These are phyloP conservation scores for Actinostola sp. DNA, from an alignment of 92 coral and sea anemone genomes.

Conservation along the genomic window DNA sequence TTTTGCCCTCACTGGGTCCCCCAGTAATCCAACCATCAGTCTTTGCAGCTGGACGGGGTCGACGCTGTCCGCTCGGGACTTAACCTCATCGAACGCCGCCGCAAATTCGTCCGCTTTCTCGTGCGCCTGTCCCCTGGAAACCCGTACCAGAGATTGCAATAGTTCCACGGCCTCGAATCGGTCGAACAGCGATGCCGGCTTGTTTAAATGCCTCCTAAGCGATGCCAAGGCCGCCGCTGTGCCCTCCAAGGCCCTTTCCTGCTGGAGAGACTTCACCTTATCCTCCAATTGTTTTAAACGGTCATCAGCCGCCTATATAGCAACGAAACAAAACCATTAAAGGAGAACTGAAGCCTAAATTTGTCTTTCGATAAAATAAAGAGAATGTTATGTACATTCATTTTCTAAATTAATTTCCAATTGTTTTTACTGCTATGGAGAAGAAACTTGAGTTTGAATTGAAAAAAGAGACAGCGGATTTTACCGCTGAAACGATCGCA, in stretches of 20 bases:
- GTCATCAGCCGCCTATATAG: neutral
- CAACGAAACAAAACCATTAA: neutral
- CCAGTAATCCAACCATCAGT: constrained; percentile 34
- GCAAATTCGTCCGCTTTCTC: constrained; percentile 30
- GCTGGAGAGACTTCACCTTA: neutral
- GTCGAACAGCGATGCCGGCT: constrained; percentile 27
- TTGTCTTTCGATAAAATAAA: too few species aligned
- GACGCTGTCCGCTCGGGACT: constrained; percentile 14
- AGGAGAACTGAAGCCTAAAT: too few species aligned
- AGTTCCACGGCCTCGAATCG: constrained; percentile 27
- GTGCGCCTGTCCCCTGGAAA: constrained; percentile 18
- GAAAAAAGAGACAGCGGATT: too few species aligned
- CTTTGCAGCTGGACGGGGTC: constrained; percentile 10
- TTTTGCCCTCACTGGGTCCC: constrained; percentile 36
- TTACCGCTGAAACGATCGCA: too few species aligned
- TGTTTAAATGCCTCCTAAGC: constrained; percentile 23
- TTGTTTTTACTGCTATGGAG: too few species aligned
- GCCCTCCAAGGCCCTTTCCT: constrained; percentile 4
- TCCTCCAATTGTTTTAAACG: neutral
- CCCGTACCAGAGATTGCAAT: constrained; percentile 17
- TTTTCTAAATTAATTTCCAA: too few species aligned
- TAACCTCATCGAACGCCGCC: constrained; percentile 36
- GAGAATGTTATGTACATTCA: too few species aligned
- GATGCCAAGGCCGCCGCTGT: constrained; percentile 18
- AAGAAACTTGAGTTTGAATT: too few species aligned